Conservation (phyloP, 2,797 vertebrate species). For the Hyperoplus immaculatus region DNA sequence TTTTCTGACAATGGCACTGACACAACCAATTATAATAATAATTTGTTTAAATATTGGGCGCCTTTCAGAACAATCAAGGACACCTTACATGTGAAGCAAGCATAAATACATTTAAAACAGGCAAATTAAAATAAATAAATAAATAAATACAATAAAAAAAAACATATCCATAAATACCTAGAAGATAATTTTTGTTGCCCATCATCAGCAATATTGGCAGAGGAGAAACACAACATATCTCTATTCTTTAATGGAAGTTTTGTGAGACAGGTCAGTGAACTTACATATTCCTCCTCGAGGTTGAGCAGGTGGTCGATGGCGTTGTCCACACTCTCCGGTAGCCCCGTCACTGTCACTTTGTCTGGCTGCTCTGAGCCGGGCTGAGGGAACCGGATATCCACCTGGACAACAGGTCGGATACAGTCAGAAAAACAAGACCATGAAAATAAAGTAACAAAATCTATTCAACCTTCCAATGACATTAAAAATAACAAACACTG, state of each 20-base stretch:
- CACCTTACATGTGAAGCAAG: no score
- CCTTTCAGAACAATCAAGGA: no score
- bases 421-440: background rate
- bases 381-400: slow-evolving; percentile 88
- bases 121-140: no score
- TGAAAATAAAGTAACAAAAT: background rate
- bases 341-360: slow-evolving; percentile 86
- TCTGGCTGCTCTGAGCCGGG: slow-evolving; percentile 84
- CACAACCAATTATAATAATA: no score
- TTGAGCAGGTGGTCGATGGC: slow-evolving; percentile 88
- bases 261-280: slow-evolving; percentile 30
- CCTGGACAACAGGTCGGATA: slow-evolving; percentile 63
- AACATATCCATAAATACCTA: no score
- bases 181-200: no score
- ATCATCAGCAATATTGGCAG: background rate
- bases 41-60: no score
- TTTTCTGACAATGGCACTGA: no score
- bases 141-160: no score
- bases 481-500: no score
- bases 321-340: slow-evolving; percentile 86
- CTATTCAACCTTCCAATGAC: background rate
- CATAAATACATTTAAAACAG: no score
- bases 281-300: slow-evolving; percentile 90
- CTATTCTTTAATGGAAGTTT: no score
- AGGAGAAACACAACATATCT: background rate